Percentiles rank a stretch among this genome's conserved stretches.
Evolutionary conservation across 2,888 invertebrate species (phyloP).

Genomic region (Cheilosia soror): DNA sequence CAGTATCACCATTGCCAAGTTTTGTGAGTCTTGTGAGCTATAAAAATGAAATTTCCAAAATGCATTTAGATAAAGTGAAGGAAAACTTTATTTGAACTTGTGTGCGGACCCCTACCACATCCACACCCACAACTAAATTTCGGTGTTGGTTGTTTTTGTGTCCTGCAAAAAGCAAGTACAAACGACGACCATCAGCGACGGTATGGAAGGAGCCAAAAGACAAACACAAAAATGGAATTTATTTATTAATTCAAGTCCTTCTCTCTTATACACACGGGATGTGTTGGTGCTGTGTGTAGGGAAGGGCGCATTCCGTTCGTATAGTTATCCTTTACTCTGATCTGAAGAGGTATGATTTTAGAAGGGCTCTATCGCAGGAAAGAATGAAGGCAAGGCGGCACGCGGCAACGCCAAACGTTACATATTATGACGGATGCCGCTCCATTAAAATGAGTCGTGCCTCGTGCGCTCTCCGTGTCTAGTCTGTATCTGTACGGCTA

Average conservation of each 20-base stretch:
- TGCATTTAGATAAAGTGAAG: slow-evolving; percentile 63
- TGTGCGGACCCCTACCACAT: not conserved
- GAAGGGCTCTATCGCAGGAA: slow-evolving; percentile 9
- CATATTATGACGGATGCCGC: slow-evolving; percentile 60
- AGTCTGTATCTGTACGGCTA: not conserved
- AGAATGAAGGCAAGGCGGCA: slow-evolving; percentile 28
- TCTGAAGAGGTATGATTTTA: not conserved
- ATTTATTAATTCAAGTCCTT: slow-evolving; percentile 71
- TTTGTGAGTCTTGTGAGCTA: slow-evolving; percentile 55
- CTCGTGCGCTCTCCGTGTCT: slow-evolving; percentile 16
- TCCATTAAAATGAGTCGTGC: slow-evolving; percentile 48
- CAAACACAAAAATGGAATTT: slow-evolving; percentile 72
- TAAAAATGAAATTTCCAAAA: slow-evolving; percentile 63
- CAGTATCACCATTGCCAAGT: not conserved
- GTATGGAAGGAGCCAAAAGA: slow-evolving; percentile 43
- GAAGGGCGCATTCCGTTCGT: not conserved
- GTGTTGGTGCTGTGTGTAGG: slow-evolving; percentile 6
- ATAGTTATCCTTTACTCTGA: not conserved
- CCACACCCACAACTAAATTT: not conserved
- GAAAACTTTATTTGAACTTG: slow-evolving; percentile 47
- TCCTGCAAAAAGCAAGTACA: slow-evolving; percentile 13
- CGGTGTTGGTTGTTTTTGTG: slow-evolving; percentile 30
- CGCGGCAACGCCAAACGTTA: slow-evolving; percentile 52
- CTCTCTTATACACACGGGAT: not conserved
- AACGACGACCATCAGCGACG: slow-evolving; percentile 9